A percentile compares a stretch with the other conserved stretches of the same genome.
These are phyloP conservation scores for Paguma larvata DNA, from an alignment of 2,797 vertebrate genomes.

Conservation along the genomic window DNA sequence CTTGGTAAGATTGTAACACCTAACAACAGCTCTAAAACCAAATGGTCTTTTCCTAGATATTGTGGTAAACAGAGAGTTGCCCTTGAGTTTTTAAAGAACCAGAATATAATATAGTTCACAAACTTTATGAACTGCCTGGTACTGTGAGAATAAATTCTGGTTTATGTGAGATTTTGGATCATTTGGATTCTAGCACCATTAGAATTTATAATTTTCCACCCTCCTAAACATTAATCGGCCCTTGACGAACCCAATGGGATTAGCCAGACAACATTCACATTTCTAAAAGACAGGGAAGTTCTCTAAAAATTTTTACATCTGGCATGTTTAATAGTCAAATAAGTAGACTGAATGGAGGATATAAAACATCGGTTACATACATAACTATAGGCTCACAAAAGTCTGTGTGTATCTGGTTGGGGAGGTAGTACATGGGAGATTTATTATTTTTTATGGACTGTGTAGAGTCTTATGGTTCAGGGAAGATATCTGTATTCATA, in stretches of 20 bases:
- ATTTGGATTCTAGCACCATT: slow-evolving; percentile 31
- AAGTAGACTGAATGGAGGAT: neutral
- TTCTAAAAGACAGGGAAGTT: slow-evolving; percentile 5
- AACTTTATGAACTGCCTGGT: neutral
- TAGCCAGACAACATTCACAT: neutral
- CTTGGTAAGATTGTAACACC: neutral
- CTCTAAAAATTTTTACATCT: slow-evolving; percentile 14
- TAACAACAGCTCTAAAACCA: neutral
- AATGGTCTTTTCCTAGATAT: neutral
- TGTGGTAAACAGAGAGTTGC: neutral
- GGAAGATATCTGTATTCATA: neutral
- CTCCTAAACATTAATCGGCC: slow-evolving; percentile 34
- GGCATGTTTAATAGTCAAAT: neutral
- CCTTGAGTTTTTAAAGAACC: neutral
- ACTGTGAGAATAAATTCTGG: neutral
- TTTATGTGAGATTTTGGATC: slow-evolving; percentile 12
- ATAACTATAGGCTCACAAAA: neutral
- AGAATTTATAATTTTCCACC: neutral
- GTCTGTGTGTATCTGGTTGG: neutral
- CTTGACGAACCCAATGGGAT: neutral
- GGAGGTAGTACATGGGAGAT: neutral
- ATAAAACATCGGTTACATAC: neutral
- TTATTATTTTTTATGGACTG: neutral
- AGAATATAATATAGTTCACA: neutral
- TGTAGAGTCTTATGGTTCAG: neutral